phyloP scores from a whole-genome alignment of 1,140 invertebrate genomes.

The Apis mellifera region Amel_HAv3.1 CM009932.2:3006501-3007000 shows the following conservation, averaged over 20 bases:
- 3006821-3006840: background rate
- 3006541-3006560: conserved; percentile 32
- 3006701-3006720: background rate
- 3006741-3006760: conserved; percentile 26
- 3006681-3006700: background rate
- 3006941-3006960: background rate
- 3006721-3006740: conserved; percentile 3
- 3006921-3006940: background rate
- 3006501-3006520: conserved; percentile 14
- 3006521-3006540: conserved; percentile 20
- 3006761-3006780: conserved; percentile 24
- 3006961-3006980: background rate
- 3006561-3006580: conserved; percentile 22
- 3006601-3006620: background rate
- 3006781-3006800: background rate
- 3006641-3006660: background rate
- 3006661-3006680: background rate
- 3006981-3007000: background rate
- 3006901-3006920: background rate
- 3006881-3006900: background rate
- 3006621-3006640: background rate
- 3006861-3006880: background rate
- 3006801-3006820: conserved; percentile 10
- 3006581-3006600: conserved; percentile 19
- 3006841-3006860: background rate